Evolutionary conservation across 2,113 vertebrate species (phyloP).

Genomic region (Alaudala cheleensis): DNA sequence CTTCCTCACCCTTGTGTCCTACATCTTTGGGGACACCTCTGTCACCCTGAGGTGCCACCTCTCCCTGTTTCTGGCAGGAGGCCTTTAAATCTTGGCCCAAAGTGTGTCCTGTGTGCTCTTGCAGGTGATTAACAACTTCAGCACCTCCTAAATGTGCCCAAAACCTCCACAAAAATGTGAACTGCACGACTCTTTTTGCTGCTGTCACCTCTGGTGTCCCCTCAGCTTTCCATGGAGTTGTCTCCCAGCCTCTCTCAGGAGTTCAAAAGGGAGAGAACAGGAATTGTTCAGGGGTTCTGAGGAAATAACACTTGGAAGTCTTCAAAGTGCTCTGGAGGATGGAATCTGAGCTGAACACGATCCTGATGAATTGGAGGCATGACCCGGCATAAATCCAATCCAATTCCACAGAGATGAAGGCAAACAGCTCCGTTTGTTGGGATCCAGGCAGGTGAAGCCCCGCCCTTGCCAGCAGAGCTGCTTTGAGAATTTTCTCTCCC

Average conservation of each 20-base stretch:
- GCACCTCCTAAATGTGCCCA: neutral
- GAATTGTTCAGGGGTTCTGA: neutral
- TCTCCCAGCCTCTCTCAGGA: neutral
- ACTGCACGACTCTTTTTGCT: neutral
- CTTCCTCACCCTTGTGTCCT: neutral
- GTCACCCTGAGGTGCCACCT: neutral
- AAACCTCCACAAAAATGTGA: neutral
- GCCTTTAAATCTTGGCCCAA: neutral
- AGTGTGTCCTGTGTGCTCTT: neutral
- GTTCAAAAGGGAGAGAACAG: neutral
- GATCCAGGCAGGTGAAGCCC: neutral
- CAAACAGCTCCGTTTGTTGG: neutral
- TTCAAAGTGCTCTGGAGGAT: neutral
- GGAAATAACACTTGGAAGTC: neutral
- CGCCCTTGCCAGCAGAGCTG: neutral
- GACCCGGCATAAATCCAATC: neutral
- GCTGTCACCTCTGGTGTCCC: neutral
- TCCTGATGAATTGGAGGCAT: neutral
- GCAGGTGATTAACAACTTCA: neutral
- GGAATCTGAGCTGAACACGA: neutral
- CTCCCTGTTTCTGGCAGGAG: neutral
- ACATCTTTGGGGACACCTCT: neutral
- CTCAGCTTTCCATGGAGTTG: neutral
- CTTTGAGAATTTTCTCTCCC: neutral
- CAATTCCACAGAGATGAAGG: neutral